Conservation (phyloP, 1,140 invertebrate genomes). For the Zaprionus ornatus region DNA sequence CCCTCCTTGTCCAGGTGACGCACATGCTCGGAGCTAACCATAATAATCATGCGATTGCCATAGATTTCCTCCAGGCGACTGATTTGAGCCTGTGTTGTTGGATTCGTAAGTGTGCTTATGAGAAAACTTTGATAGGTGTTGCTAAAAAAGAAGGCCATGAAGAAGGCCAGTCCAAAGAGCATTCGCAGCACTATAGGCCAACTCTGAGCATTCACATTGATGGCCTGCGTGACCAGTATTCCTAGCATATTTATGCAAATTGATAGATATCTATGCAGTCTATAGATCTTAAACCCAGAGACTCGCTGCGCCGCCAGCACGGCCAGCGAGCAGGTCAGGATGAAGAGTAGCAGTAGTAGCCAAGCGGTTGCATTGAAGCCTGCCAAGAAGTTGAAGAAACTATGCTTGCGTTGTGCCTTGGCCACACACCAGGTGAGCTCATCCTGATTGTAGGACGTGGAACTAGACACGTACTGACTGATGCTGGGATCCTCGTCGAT, state of each 20-base stretch:
- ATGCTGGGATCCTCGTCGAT: constrained; percentile 79
- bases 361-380: constrained; percentile 55
- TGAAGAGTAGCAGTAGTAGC: constrained; percentile 51
- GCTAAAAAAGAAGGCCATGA: constrained; percentile 70
- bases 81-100: constrained; percentile 48
- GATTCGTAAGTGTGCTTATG: constrained; percentile 76
- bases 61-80: constrained; percentile 70
- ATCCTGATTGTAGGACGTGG: constrained; percentile 75
- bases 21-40: constrained; percentile 72
- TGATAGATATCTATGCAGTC: constrained; percentile 46
- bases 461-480: constrained; percentile 73
- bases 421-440: constrained; percentile 82
- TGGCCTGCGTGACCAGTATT: constrained; percentile 63
- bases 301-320: constrained; percentile 52
- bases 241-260: constrained; percentile 61
- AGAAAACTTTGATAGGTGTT: constrained; percentile 79
- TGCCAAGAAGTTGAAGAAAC: constrained; percentile 74
- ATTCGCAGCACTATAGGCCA: constrained; percentile 42
- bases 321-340: constrained; percentile 50
- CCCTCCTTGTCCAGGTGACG: constrained; percentile 75
- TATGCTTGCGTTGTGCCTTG: constrained; percentile 57
- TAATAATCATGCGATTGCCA: constrained; percentile 66
- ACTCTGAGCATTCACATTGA: constrained; percentile 30
- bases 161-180: constrained; percentile 54
- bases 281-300: constrained; percentile 11